Conservation (phyloP, 1,140 invertebrate species). For the Zelostemma sp. region DNA sequence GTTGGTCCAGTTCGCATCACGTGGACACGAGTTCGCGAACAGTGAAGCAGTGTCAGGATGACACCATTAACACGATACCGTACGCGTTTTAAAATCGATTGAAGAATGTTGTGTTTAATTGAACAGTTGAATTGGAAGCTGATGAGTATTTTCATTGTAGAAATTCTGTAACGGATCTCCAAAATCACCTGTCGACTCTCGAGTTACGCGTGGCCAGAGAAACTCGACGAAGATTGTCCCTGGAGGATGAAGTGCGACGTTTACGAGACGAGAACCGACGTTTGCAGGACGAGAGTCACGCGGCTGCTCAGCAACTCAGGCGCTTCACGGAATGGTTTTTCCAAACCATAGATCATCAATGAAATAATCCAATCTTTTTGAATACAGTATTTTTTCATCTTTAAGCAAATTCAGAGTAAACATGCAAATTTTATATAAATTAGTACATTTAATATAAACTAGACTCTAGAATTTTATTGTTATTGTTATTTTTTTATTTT, state of each 20-base stretch:
- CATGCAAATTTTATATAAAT: no score
- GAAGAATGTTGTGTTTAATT: background rate
- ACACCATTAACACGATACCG: conserved; percentile 49
- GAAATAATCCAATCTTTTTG: background rate
- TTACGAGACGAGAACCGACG: conserved; percentile 87
- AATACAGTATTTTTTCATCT: conserved; percentile 6
- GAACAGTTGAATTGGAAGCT: background rate
- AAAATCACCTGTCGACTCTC: conserved; percentile 75
- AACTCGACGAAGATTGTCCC: conserved; percentile 73
- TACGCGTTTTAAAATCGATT: conserved; percentile 38
- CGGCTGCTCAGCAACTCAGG: conserved; percentile 88
- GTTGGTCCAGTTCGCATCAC: conserved; percentile 56
- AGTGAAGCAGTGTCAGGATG: conserved; percentile 57
- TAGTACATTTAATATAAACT: background rate
- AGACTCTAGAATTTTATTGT: background rate
- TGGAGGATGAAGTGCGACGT: conserved; percentile 81
- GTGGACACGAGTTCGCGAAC: conserved; percentile 51
- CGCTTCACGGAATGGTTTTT: conserved; percentile 96
- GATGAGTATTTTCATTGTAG: conserved; percentile 24
- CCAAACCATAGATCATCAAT: conserved; percentile 84
- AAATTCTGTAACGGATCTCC: conserved; percentile 72
- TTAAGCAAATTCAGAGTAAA: background rate
- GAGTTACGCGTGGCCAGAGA: conserved; percentile 76
- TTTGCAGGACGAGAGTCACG: conserved; percentile 89
- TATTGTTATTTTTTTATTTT: background rate